These are phyloP conservation scores for Hypomesus transpacificus DNA, from an alignment of 2,113 vertebrate species.

Conservation along the genomic window DNA sequence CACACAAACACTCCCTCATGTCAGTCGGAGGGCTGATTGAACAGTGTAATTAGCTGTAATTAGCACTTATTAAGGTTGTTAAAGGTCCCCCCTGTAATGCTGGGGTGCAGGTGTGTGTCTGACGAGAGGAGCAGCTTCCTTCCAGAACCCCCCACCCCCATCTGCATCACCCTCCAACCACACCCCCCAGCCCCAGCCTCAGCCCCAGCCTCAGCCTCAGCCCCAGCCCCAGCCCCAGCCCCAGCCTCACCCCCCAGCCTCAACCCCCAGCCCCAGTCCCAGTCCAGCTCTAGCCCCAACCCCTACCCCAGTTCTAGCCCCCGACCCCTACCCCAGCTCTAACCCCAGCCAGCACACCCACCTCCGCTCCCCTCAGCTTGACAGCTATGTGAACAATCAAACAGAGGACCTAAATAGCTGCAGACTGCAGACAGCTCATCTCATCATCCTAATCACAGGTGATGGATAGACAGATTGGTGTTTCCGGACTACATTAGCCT, in stretches of 20 bases:
- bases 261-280: too few relatives aligned
- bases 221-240: background rate
- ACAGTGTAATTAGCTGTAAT: constrained; percentile 71
- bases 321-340: too few relatives aligned
- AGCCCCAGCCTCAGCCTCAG: too few relatives aligned
- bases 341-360: background rate
- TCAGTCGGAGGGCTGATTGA: constrained; percentile 60
- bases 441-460: constrained; percentile 26
- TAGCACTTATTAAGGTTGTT: constrained; percentile 66
- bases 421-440: background rate
- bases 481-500: constrained; percentile 18
- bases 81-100: constrained; percentile 56
- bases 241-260: too few relatives aligned
- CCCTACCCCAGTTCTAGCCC: too few relatives aligned
- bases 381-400: constrained; percentile 14
- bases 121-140: background rate
- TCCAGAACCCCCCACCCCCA: background rate
- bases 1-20: constrained; percentile 25
- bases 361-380: constrained; percentile 13
- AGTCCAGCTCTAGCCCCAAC: too few relatives aligned
- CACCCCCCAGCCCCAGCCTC: too few relatives aligned
- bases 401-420: constrained; percentile 35
- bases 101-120: constrained; percentile 61
- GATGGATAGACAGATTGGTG: constrained; percentile 22
- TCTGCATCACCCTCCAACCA: background rate